Percentiles rank a stretch among this genome's conserved stretches.
Evolutionary conservation across 2,113 vertebrate species (phyloP).

Genomic region (Otis tarda): DNA sequence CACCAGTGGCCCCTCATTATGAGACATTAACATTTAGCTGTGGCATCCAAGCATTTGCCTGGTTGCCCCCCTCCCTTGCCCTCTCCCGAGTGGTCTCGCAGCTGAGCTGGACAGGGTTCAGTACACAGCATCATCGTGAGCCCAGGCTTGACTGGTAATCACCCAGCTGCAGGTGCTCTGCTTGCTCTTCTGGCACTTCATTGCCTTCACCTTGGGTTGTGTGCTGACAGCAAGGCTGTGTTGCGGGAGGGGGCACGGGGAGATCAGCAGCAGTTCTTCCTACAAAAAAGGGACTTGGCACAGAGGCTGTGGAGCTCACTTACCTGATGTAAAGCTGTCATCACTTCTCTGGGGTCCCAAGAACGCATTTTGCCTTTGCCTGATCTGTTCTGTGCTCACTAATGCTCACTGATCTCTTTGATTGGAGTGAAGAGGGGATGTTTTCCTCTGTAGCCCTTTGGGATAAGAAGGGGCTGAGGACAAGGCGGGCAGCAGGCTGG

Average conservation of each 20-base stretch:
- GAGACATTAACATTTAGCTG: neutral
- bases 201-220: neutral
- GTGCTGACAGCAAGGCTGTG: neutral
- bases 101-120: neutral
- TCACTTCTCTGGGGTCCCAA: neutral
- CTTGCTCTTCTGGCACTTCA: neutral
- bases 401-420: neutral
- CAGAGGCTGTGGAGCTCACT: neutral
- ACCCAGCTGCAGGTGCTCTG: neutral
- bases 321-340: neutral
- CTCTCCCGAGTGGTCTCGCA: accelerated
- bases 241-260: accelerated
- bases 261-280: neutral
- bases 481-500: neutral
- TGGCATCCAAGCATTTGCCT: neutral
- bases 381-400: neutral
- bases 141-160: neutral
- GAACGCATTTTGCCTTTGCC: neutral
- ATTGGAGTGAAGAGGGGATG: neutral
- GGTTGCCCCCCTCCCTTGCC: neutral
- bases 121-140: neutral
- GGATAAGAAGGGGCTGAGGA: neutral
- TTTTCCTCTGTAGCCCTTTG: neutral
- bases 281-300: neutral
- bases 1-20: neutral